phyloP scores from a whole-genome alignment of 1,140 invertebrate genomes.

The Rhyzopertha dominica region DNA sequence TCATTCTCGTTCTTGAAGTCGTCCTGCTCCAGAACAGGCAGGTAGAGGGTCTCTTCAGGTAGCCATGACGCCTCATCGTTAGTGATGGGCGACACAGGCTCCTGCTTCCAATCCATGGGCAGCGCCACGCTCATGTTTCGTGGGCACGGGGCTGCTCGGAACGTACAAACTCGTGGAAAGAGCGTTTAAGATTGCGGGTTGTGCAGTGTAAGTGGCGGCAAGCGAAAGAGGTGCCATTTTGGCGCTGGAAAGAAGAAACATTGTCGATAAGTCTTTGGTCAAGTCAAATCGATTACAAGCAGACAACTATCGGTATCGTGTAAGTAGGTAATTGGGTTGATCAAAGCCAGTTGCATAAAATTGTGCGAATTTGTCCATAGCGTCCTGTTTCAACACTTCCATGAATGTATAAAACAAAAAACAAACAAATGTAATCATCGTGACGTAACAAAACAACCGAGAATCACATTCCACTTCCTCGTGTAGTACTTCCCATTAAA shows the following conservation, averaged over 20 bases:
- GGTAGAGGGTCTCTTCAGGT: slow-evolving; percentile 25
- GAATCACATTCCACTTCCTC: slow-evolving; percentile 1
- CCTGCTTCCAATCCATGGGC: slow-evolving; percentile 46
- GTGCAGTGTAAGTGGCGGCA: slow-evolving; percentile 28
- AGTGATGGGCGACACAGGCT: slow-evolving; percentile 47
- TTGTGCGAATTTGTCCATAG: too few species aligned
- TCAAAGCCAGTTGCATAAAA: too few species aligned
- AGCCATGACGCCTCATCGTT: slow-evolving; percentile 25
- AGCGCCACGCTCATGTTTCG: slow-evolving; percentile 39
- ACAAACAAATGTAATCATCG: not conserved
- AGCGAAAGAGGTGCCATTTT: slow-evolving; percentile 36
- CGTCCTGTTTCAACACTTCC: too few species aligned
- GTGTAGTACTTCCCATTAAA: not conserved
- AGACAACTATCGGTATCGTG: too few species aligned
- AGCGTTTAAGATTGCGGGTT: slow-evolving; percentile 28
- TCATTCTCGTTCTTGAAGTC: slow-evolving; percentile 35
- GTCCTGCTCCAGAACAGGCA: slow-evolving; percentile 29
- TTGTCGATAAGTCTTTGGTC: not conserved
- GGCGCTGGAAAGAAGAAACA: slow-evolving; percentile 37
- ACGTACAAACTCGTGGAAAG: slow-evolving; percentile 26
- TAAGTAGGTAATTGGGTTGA: too few species aligned
- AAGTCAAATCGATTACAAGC: not conserved
- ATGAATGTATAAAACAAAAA: not conserved
- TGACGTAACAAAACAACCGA: not conserved
- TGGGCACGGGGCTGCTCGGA: slow-evolving; percentile 30